Conservation (phyloP, 1,140 invertebrate genomes). For the Drosophila lacertosa region DNA sequence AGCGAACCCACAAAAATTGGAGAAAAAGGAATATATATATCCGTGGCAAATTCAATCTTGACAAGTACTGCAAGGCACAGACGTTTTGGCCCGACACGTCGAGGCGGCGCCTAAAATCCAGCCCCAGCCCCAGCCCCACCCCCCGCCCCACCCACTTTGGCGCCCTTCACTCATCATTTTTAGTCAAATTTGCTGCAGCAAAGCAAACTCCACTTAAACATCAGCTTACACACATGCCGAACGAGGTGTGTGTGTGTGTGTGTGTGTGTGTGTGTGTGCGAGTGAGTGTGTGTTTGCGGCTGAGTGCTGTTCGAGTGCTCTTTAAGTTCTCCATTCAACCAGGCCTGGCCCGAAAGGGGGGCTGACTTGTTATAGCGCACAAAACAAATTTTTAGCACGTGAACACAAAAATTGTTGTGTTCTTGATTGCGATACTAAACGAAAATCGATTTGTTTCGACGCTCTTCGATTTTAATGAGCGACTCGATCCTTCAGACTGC, state of each 20-base stretch:
- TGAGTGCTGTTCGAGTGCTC: constrained; percentile 80
- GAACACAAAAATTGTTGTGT: constrained; percentile 70
- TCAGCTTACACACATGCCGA: constrained; percentile 69
- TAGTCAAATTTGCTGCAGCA: constrained; percentile 42
- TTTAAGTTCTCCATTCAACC: constrained; percentile 77
- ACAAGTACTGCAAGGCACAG: constrained; percentile 80
- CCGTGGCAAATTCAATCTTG: constrained; percentile 81
- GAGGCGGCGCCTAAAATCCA: constrained; percentile 20
- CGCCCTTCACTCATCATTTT: constrained; percentile 32
- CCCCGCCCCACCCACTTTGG: constrained; percentile 3
- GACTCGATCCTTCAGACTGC: constrained; percentile 52
- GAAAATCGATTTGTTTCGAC: constrained; percentile 75
- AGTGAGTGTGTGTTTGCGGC: constrained; percentile 62
- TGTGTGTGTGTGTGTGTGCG: constrained; percentile 17
- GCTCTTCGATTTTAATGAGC: constrained; percentile 55
- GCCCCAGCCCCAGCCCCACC: not conserved
- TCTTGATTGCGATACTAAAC: constrained; percentile 81
- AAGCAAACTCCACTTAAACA: constrained; percentile 71
- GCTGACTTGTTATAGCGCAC: constrained; percentile 75
- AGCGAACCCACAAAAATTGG: constrained; percentile 6
- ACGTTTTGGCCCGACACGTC: constrained; percentile 37
- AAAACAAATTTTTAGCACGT: constrained; percentile 80
- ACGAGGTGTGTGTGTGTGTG: no score
- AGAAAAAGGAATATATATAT: constrained; percentile 14
- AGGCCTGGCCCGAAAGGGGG: constrained; percentile 43